phyloP scores from a whole-genome alignment of 2,888 invertebrate genomes.

The Drosophila helvetica region DNA sequence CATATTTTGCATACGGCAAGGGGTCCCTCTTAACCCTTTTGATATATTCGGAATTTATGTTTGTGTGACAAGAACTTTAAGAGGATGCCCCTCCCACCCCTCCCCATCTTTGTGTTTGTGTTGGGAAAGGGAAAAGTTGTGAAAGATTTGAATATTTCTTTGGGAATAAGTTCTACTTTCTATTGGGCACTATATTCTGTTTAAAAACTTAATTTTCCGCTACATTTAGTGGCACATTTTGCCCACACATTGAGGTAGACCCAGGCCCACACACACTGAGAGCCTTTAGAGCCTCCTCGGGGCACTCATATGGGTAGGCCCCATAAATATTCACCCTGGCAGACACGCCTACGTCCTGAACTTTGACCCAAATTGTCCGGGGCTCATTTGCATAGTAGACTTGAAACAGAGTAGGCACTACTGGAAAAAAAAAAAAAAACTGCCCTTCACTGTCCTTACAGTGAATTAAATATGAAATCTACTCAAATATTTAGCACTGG shows the following conservation, averaged over 20 bases:
- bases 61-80: slow-evolving; percentile 27
- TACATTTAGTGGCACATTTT: slow-evolving; percentile 33
- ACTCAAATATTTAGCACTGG: slow-evolving; percentile 70
- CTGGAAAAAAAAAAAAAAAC: slow-evolving; percentile 22
- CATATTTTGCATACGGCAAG: slow-evolving; percentile 45
- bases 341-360: slow-evolving; percentile 59
- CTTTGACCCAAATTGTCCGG: slow-evolving; percentile 65
- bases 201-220: slow-evolving; percentile 29
- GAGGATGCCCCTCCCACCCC: no score
- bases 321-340: slow-evolving; percentile 28
- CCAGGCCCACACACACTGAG: slow-evolving; percentile 1
- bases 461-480: slow-evolving; percentile 69
- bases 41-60: slow-evolving; percentile 28
- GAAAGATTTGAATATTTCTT: slow-evolving; percentile 1
- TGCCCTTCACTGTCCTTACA: slow-evolving; percentile 49
- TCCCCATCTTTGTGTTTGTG: no score
- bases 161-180: neutral
- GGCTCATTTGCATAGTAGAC: slow-evolving; percentile 65
- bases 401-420: neutral
- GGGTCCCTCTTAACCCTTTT: slow-evolving; percentile 37
- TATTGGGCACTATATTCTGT: neutral
- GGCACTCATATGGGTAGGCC: slow-evolving; percentile 8
- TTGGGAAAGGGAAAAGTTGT: slow-evolving; percentile 8
- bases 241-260: neutral
- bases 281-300: slow-evolving; percentile 28